These are phyloP conservation scores for Chloropsis cyanopogon DNA, from an alignment of 2,113 vertebrate genomes.

Conservation along the genomic window DNA sequence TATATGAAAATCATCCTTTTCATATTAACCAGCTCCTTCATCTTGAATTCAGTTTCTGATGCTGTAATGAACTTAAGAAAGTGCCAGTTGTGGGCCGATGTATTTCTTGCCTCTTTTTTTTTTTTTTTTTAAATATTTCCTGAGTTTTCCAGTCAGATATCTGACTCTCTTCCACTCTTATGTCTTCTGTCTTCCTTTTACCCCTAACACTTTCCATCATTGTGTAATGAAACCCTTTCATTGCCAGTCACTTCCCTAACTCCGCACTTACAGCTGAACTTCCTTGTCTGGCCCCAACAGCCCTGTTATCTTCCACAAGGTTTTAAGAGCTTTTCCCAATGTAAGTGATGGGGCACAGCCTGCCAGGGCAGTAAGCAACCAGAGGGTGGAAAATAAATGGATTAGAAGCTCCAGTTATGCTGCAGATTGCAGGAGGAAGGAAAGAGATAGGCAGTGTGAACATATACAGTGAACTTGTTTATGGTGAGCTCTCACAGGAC, in stretches of 20 bases:
- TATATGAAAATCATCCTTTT: neutral
- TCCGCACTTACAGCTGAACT: neutral
- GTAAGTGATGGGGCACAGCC: neutral
- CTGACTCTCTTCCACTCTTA: neutral
- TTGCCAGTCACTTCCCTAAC: neutral
- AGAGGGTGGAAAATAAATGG: neutral
- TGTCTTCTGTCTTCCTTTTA: neutral
- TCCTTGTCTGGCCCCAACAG: neutral
- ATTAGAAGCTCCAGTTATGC: neutral
- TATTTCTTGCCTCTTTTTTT: neutral
- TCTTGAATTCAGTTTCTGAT: slow-evolving; percentile 34
- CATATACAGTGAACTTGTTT: neutral
- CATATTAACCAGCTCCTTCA: neutral
- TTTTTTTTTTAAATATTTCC: slow-evolving; percentile 15
- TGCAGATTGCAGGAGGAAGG: slow-evolving; percentile 1
- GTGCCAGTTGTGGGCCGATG: neutral
- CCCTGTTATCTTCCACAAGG: neutral
- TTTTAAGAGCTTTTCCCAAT: neutral
- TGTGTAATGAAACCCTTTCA: neutral
- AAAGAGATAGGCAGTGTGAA: neutral
- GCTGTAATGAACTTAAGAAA: slow-evolving; percentile 21
- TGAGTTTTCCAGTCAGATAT: neutral
- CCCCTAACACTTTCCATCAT: neutral
- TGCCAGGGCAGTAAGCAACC: neutral
- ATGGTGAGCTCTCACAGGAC: neutral